phyloP scores from a whole-genome alignment of 2,888 invertebrate genomes.

The Strigamia transsilvanica region DNA sequence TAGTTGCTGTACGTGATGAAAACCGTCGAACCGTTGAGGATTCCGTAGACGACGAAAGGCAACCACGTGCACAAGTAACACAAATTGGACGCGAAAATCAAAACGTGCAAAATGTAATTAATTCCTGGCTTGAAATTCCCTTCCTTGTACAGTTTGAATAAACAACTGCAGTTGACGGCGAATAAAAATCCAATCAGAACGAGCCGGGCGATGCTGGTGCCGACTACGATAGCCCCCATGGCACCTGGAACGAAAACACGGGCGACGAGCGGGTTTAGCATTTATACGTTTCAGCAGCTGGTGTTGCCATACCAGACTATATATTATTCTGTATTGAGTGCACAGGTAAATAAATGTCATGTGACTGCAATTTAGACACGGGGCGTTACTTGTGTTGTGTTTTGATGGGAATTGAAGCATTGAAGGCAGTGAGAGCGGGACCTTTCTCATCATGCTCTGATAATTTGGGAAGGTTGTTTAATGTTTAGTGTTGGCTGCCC shows the following conservation, averaged over 20 bases:
- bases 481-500: neutral
- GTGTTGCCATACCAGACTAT: neutral
- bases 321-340: neutral
- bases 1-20: neutral
- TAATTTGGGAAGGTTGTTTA: neutral
- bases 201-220: neutral
- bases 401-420: neutral
- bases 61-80: conserved; percentile 23
- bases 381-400: neutral
- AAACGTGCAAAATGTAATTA: neutral
- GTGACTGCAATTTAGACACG: neutral
- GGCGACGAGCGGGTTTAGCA: neutral
- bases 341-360: neutral
- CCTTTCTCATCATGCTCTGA: neutral
- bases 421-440: no score
- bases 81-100: neutral
- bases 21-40: neutral
- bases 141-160: neutral
- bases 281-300: neutral
- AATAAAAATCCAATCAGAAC: neutral
- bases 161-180: neutral
- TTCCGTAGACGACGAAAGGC: conserved; percentile 29
- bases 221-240: neutral
- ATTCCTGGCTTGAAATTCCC: neutral
- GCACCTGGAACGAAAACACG: neutral